These are phyloP conservation scores for Drosophila neocordata DNA, from an alignment of 1,140 invertebrate genomes.

Conservation along the genomic window DNA sequence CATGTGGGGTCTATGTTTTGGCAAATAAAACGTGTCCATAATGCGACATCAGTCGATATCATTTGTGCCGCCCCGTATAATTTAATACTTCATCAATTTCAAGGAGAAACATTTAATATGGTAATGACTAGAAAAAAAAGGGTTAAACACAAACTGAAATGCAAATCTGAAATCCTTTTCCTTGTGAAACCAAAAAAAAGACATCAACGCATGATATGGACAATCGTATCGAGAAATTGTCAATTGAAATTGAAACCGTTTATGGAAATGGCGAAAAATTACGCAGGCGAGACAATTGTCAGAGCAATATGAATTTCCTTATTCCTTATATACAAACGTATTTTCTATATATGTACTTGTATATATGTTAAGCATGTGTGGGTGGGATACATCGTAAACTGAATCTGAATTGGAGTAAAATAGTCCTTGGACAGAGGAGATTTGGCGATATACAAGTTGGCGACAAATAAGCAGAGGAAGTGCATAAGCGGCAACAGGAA, in stretches of 20 bases:
- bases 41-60: conserved; percentile 42
- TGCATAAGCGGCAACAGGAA: conserved; percentile 69
- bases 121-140: conserved; percentile 50
- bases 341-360: conserved; percentile 13
- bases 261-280: conserved; percentile 63
- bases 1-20: conserved; percentile 1
- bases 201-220: conserved; percentile 43
- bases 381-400: conserved; percentile 42
- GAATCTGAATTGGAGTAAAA: conserved; percentile 38
- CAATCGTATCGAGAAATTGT: conserved; percentile 3
- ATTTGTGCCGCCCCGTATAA: conserved; percentile 57
- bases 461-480: conserved; percentile 65
- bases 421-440: conserved; percentile 24
- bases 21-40: conserved; percentile 57
- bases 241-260: conserved; percentile 47
- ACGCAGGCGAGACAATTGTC: conserved; percentile 55
- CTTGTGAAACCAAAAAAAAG: conserved; percentile 3
- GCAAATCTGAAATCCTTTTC: conserved; percentile 49
- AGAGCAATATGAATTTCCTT: conserved; percentile 34
- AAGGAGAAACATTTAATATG: conserved; percentile 72
- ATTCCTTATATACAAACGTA: conserved; percentile 4
- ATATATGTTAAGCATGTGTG: no score
- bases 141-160: conserved; percentile 26
- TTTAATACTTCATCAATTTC: conserved; percentile 72
- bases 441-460: conserved; percentile 50